These are phyloP conservation scores for Sebastes iracundus DNA, from an alignment of 2,797 vertebrate species.

Conservation along the genomic window DNA sequence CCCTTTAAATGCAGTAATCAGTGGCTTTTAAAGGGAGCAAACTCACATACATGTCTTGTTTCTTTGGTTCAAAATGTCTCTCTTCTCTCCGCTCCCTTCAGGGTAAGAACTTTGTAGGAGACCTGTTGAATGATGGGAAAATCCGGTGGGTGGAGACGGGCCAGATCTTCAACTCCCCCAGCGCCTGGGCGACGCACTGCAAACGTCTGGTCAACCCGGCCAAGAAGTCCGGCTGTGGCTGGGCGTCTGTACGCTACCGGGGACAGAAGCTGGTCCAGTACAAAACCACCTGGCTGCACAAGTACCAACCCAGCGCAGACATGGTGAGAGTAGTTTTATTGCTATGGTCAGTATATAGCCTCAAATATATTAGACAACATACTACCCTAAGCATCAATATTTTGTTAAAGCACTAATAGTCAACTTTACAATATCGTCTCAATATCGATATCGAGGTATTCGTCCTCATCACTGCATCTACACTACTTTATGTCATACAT, in stretches of 20 bases:
- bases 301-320: slow-evolving; percentile 91
- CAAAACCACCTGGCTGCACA: slow-evolving; percentile 94
- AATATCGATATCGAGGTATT: no score
- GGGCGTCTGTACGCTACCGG: slow-evolving; percentile 95
- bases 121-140: slow-evolving; percentile 92
- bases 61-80: not conserved
- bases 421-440: no score
- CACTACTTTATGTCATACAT: not conserved
- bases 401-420: not conserved
- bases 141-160: slow-evolving; percentile 97
- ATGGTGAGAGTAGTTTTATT: slow-evolving; percentile 81
- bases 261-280: slow-evolving; percentile 97
- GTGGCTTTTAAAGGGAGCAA: not conserved
- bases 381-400: not conserved
- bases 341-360: no score
- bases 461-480: not conserved
- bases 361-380: not conserved
- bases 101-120: slow-evolving; percentile 96
- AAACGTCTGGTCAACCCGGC: slow-evolving; percentile 96
- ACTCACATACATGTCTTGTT: not conserved
- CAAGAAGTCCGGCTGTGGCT: slow-evolving; percentile 97
- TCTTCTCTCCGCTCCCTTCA: slow-evolving; percentile 51
- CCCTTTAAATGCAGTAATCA: not conserved
- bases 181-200: slow-evolving; percentile 97
- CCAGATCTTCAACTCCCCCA: slow-evolving; percentile 95